phyloP scores from a whole-genome alignment of 1,140 invertebrate genomes.

The Pygmarrhopalites habei region DNA sequence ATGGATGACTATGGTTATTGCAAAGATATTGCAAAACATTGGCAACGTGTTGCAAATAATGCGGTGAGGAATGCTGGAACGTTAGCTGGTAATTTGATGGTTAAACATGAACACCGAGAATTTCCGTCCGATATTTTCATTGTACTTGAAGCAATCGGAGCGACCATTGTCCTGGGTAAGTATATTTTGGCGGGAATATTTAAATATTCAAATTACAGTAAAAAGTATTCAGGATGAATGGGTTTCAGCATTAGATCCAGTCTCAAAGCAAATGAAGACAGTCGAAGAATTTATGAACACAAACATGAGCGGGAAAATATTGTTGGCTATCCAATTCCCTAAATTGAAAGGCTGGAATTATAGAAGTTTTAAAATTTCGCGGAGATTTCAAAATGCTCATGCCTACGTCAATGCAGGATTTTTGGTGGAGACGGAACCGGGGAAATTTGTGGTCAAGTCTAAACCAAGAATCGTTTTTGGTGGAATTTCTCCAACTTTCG shows the following conservation, averaged over 20 bases:
- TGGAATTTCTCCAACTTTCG: slow-evolving; percentile 61
- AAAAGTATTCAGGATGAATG: not conserved
- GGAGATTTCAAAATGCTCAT: slow-evolving; percentile 71
- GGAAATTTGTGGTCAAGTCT: slow-evolving; percentile 45
- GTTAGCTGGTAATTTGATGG: slow-evolving; percentile 50
- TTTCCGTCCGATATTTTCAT: slow-evolving; percentile 50
- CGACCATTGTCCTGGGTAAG: slow-evolving; percentile 42
- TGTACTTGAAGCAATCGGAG: slow-evolving; percentile 45
- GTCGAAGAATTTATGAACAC: slow-evolving; percentile 52
- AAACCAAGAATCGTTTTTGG: slow-evolving; percentile 58
- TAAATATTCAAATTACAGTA: not conserved
- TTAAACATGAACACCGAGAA: slow-evolving; percentile 48
- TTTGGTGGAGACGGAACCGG: slow-evolving; percentile 53
- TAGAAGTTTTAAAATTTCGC: slow-evolving; percentile 64
- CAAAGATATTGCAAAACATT: slow-evolving; percentile 4
- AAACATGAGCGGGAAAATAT: slow-evolving; percentile 58
- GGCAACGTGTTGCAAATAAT: slow-evolving; percentile 43
- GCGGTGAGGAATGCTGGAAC: slow-evolving; percentile 36
- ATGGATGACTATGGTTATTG: not conserved
- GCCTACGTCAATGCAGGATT: slow-evolving; percentile 77
- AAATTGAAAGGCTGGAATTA: slow-evolving; percentile 45
- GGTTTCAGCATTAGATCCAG: slow-evolving; percentile 24
- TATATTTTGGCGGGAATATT: no score
- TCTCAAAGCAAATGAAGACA: slow-evolving; percentile 24
- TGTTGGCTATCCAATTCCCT: slow-evolving; percentile 54